phyloP scores from a whole-genome alignment of 2,113 vertebrate species.

The Nycticebus coucang region DNA sequence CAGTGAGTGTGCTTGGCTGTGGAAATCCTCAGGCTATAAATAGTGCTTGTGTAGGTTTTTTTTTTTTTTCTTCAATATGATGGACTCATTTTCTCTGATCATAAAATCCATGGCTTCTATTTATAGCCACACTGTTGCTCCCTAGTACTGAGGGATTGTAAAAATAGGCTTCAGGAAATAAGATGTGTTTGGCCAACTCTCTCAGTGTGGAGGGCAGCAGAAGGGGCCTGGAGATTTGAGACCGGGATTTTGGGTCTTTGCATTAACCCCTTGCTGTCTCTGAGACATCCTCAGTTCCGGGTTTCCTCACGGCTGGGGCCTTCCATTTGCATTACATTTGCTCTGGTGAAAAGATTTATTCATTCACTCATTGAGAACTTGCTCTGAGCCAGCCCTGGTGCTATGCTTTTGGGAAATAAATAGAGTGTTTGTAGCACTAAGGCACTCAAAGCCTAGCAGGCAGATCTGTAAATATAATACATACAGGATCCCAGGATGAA shows the following conservation, averaged over 20 bases:
- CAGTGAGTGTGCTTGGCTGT: background rate
- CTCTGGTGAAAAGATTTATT: background rate
- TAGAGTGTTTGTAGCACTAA: fast-evolving
- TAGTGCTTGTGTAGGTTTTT: constrained; percentile 38
- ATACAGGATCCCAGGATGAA: background rate
- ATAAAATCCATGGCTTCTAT: constrained; percentile 74
- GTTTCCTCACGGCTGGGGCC: background rate
- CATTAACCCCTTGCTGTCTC: background rate
- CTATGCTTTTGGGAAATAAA: background rate
- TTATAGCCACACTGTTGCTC: constrained; percentile 63
- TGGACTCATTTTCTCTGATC: constrained; percentile 75
- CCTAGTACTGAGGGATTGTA: constrained; percentile 49
- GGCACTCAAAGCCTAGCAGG: fast-evolving
- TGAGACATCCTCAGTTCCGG: background rate
- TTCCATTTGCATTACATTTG: background rate
- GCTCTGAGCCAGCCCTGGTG: background rate
- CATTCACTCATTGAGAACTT: background rate
- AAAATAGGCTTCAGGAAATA: constrained; percentile 66
- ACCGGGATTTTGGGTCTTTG: background rate
- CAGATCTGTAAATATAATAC: background rate
- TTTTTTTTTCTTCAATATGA: constrained; percentile 48
- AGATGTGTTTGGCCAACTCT: constrained; percentile 41
- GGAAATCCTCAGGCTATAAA: constrained; percentile 76
- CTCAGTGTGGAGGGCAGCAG: background rate
- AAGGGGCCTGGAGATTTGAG: background rate